These are phyloP conservation scores for Catharus bicknelli DNA, from an alignment of 2,113 vertebrate species.

Conservation along the genomic window DNA sequence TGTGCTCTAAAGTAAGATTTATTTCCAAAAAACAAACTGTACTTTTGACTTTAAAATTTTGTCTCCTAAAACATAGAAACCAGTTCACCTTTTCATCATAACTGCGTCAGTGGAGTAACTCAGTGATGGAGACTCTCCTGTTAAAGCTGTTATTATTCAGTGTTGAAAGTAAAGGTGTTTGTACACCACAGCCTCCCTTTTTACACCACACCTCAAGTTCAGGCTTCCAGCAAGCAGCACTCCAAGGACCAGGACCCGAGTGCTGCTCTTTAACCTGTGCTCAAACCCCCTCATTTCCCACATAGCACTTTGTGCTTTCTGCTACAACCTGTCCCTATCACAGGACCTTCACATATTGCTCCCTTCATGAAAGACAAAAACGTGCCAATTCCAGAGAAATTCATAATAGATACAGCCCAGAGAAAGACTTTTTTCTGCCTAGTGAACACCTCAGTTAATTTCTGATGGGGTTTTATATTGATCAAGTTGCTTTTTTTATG, in stretches of 20 bases:
- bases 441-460: not conserved
- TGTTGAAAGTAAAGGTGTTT: not conserved
- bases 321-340: not conserved
- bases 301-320: not conserved
- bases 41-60: not conserved
- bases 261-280: not conserved
- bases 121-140: not conserved
- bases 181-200: not conserved
- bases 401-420: not conserved
- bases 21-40: not conserved
- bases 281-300: not conserved
- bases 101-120: not conserved
- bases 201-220: not conserved
- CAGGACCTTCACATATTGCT: not conserved
- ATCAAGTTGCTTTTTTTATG: not conserved
- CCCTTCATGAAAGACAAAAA: not conserved
- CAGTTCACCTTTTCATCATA: not conserved
- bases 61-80: not conserved
- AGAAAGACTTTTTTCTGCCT: not conserved
- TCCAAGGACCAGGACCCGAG: not conserved
- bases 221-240: not conserved
- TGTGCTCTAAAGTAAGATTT: not conserved
- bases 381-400: not conserved
- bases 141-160: not conserved
- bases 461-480: not conserved